Conservation (phyloP, 2,888 invertebrate genomes). For the Bibio marci region DNA sequence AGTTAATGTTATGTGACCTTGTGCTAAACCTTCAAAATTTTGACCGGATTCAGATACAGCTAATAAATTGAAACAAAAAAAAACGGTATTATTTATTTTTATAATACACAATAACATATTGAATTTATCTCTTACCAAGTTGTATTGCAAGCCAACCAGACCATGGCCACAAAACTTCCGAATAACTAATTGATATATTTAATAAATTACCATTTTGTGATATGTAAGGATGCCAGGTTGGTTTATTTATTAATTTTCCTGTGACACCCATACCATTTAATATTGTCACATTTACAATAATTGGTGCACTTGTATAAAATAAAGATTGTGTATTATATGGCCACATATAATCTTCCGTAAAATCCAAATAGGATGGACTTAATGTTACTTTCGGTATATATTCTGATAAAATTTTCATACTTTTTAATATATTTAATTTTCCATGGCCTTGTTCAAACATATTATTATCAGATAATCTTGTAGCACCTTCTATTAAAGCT, state of each 20-base stretch:
- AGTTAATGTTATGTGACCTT: slow-evolving; percentile 67
- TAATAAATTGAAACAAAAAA: slow-evolving; percentile 9
- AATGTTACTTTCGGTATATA: slow-evolving; percentile 45
- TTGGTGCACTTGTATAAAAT: slow-evolving; percentile 72
- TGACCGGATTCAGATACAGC: slow-evolving; percentile 45
- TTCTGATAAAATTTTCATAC: slow-evolving; percentile 38
- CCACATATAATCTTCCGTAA: slow-evolving; percentile 97
- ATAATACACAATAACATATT: slow-evolving; percentile 3
- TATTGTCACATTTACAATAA: slow-evolving; percentile 85
- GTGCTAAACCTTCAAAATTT: slow-evolving; percentile 58
- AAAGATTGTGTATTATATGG: slow-evolving; percentile 93
- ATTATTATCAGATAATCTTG: slow-evolving; percentile 66
- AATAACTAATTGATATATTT: slow-evolving; percentile 60
- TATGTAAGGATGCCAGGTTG: slow-evolving; percentile 72
- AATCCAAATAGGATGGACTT: slow-evolving; percentile 73
- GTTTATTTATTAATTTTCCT: slow-evolving; percentile 45
- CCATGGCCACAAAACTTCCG: slow-evolving; percentile 88
- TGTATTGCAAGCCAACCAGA: slow-evolving; percentile 84
- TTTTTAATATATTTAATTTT: slow-evolving; percentile 75
- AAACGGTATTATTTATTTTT: no score
- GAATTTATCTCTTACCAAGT: slow-evolving; percentile 33
- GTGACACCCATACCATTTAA: slow-evolving; percentile 86
- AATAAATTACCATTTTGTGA: slow-evolving; percentile 64
- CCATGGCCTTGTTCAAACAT: slow-evolving; percentile 99
- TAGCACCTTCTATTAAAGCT: slow-evolving; percentile 79